These are phyloP conservation scores for Ophion costatus DNA, from an alignment of 2,888 invertebrate genomes.

Conservation along the genomic window DNA sequence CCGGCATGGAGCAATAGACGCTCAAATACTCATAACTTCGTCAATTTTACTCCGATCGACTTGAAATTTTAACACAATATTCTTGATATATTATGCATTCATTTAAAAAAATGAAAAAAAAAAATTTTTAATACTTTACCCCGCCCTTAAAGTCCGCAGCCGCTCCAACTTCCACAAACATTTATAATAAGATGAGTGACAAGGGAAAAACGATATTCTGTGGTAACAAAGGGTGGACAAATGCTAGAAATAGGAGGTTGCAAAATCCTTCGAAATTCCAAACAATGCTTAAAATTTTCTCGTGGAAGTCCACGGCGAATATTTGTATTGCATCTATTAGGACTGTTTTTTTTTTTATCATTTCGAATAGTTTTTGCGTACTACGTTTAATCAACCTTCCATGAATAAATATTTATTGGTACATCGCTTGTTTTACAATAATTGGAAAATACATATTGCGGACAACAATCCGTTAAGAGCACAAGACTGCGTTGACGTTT, in stretches of 20 bases:
- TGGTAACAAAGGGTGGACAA: neutral
- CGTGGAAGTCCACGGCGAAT: neutral
- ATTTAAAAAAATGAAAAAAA: too few species aligned
- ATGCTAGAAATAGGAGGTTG: neutral
- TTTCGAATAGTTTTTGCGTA: neutral
- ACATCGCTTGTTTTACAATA: conserved; percentile 78
- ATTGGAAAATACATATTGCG: conserved; percentile 70
- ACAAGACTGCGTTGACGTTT: conserved; percentile 40
- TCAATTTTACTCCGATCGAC: too few species aligned
- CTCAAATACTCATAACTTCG: too few species aligned
- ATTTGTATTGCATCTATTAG: neutral
- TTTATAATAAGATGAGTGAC: neutral
- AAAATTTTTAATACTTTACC: too few species aligned
- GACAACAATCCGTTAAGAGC: conserved; percentile 56
- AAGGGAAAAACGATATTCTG: neutral
- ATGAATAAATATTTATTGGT: conserved; percentile 80
- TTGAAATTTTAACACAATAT: too few species aligned
- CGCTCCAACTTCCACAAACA: neutral
- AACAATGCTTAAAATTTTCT: neutral
- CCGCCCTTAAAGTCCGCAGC: too few species aligned
- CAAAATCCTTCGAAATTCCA: neutral
- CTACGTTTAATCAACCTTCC: conserved; percentile 63
- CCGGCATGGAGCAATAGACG: too few species aligned
- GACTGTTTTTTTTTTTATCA: conserved; percentile 5
- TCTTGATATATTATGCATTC: too few species aligned